Percentiles rank a stretch among this genome's conserved stretches.
Evolutionary conservation across 2,113 vertebrate species (phyloP).

Genomic region (Cryptomyrus ogoouensis): DNA sequence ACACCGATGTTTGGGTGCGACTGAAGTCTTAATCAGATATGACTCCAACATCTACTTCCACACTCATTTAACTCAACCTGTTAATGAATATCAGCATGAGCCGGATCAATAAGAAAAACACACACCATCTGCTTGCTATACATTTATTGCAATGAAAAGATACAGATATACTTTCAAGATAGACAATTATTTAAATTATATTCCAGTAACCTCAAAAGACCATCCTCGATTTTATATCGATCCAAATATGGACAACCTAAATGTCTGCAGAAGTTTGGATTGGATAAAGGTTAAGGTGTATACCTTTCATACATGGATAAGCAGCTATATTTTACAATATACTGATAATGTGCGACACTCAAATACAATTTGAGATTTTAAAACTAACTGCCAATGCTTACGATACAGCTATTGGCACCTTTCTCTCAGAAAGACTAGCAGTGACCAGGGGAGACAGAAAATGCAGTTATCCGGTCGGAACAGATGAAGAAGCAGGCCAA

Average conservation of each 20-base stretch:
- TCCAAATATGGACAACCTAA: conserved; percentile 51
- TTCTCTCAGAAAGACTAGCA: conserved; percentile 29
- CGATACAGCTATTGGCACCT: conserved; percentile 39
- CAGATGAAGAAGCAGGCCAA: conserved; percentile 23
- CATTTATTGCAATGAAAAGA: conserved; percentile 72
- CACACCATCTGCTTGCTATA: conserved; percentile 45
- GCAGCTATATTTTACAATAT: conserved; percentile 55
- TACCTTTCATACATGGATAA: conserved; percentile 49
- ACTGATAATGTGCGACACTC: conserved; percentile 57
- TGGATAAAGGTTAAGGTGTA: conserved; percentile 41
- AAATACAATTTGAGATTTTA: conserved; percentile 39
- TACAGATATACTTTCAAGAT: conserved; percentile 65
- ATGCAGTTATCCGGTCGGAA: conserved; percentile 16
- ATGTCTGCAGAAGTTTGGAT: conserved; percentile 46
- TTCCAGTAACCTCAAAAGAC: conserved; percentile 59
- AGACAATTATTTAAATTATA: conserved; percentile 67
- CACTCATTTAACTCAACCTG: background rate
- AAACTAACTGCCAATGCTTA: conserved; percentile 38
- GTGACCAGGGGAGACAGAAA: conserved; percentile 31
- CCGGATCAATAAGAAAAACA: background rate
- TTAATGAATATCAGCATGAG: background rate
- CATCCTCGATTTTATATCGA: conserved; percentile 52
- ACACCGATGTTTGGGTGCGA: background rate
- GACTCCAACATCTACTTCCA: background rate
- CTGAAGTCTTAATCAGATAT: background rate